phyloP scores from a whole-genome alignment of 2,888 invertebrate species.

The Chamaedrilus cognettii region DNA sequence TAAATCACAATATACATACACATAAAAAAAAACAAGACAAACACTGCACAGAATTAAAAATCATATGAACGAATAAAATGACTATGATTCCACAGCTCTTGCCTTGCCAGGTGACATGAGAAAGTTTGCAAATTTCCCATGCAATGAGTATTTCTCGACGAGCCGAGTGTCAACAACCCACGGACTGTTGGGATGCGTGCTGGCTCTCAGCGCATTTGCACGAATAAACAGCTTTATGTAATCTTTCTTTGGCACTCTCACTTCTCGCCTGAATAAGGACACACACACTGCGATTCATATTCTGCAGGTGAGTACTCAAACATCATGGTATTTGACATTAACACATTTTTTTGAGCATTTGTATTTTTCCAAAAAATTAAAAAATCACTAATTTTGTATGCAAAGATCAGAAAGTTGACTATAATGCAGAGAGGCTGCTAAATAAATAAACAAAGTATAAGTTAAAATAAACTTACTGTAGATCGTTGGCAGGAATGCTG shows the following conservation, averaged over 20 bases:
- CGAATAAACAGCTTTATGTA: slow-evolving; percentile 58
- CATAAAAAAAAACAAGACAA: too few relatives aligned
- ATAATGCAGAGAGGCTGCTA: too few relatives aligned
- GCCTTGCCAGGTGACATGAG: slow-evolving; percentile 44
- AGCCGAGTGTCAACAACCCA: slow-evolving; percentile 58
- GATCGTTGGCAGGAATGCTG: slow-evolving; percentile 52
- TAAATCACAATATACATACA: too few relatives aligned
- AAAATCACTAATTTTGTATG: slow-evolving; percentile 8
- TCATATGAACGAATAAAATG: too few relatives aligned
- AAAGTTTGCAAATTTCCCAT: slow-evolving; percentile 56
- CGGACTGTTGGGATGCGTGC: slow-evolving; percentile 52
- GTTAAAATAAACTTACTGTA: slow-evolving; percentile 48
- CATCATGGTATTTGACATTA: too few relatives aligned
- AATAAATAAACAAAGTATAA: too few relatives aligned
- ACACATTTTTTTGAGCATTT: too few relatives aligned
- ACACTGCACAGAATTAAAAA: too few relatives aligned
- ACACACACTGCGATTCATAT: not conserved
- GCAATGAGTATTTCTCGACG: slow-evolving; percentile 53
- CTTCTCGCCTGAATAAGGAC: slow-evolving; percentile 43
- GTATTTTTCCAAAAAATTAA: too few relatives aligned
- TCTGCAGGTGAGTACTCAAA: too few relatives aligned
- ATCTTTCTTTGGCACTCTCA: slow-evolving; percentile 55
- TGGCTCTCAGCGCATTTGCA: slow-evolving; percentile 53
- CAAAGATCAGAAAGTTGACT: not conserved
- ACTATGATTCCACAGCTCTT: too few relatives aligned